A percentile compares a stretch with the other conserved stretches of the same genome.
Evolutionary conservation across 1,140 invertebrate genomes (phyloP).

Genomic region (Probaryconus sp.): DNA sequence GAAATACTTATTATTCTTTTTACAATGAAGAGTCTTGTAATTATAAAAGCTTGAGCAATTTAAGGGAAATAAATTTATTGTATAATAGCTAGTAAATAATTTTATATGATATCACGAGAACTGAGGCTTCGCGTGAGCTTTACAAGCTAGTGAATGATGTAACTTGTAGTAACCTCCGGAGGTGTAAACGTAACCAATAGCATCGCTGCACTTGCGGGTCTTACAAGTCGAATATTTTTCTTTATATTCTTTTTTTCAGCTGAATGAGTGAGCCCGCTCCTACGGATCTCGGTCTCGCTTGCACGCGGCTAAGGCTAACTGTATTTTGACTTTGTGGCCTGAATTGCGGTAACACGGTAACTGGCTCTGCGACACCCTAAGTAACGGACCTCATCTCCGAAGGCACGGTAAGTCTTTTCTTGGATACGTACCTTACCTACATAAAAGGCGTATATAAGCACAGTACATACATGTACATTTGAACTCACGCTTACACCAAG

Average conservation of each 20-base stretch:
- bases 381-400: conserved; percentile 74
- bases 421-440: conserved; percentile 67
- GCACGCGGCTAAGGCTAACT: conserved; percentile 73
- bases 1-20: too few relatives aligned
- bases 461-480: conserved; percentile 50
- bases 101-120: neutral
- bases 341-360: conserved; percentile 79
- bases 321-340: conserved; percentile 80
- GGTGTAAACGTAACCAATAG: conserved; percentile 22
- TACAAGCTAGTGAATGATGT: conserved; percentile 14
- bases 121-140: neutral
- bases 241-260: conserved; percentile 33
- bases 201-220: conserved; percentile 15
- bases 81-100: too few relatives aligned
- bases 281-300: conserved; percentile 53
- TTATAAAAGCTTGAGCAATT: too few relatives aligned
- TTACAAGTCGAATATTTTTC: conserved; percentile 44
- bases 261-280: conserved; percentile 51
- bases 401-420: conserved; percentile 65
- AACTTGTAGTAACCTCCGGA: conserved; percentile 9
- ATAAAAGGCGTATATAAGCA: conserved; percentile 67
- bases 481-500: conserved; percentile 37
- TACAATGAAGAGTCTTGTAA: too few relatives aligned
- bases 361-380: conserved; percentile 77
- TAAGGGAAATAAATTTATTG: too few relatives aligned